Conservation (phyloP, 1,140 invertebrate species). For the Pseudomyrmex concolor region DNA sequence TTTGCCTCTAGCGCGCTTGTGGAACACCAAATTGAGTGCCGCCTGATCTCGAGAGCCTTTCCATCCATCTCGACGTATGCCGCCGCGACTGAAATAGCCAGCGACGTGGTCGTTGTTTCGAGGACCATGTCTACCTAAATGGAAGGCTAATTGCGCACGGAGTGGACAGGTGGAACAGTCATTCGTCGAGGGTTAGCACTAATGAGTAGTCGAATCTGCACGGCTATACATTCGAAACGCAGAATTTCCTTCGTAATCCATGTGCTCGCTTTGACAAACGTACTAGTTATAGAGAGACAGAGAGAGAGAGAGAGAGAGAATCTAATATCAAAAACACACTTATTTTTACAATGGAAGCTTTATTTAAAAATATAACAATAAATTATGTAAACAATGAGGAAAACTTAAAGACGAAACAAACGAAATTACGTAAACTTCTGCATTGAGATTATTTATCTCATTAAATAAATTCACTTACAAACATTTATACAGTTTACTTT, state of each 20-base stretch:
- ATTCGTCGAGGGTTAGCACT: constrained; percentile 64
- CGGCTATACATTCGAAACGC: constrained; percentile 12
- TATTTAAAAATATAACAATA: neutral
- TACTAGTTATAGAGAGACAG: neutral
- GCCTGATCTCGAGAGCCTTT: constrained; percentile 73
- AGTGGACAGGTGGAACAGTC: constrained; percentile 73
- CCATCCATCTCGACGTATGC: constrained; percentile 62
- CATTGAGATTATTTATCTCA: neutral
- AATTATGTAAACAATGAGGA: too few species aligned
- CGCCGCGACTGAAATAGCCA: constrained; percentile 68
- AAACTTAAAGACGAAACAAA: neutral
- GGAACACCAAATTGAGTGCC: constrained; percentile 72
- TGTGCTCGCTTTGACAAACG: constrained; percentile 15
- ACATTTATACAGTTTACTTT: too few species aligned
- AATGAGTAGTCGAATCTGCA: constrained; percentile 62
- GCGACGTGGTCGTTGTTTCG: constrained; percentile 61
- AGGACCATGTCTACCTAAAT: constrained; percentile 68
- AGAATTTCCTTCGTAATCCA: constrained; percentile 16
- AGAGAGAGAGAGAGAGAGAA: neutral
- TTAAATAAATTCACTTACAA: neutral
- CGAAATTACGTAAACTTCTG: neutral
- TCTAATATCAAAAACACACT: neutral
- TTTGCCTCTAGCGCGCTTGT: constrained; percentile 25
- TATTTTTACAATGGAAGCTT: neutral
- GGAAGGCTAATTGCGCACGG: constrained; percentile 71